Base-by-base conservation (phyloP, 1,140 invertebrate genomes). In the Wasmannia auropunctata region DNA sequence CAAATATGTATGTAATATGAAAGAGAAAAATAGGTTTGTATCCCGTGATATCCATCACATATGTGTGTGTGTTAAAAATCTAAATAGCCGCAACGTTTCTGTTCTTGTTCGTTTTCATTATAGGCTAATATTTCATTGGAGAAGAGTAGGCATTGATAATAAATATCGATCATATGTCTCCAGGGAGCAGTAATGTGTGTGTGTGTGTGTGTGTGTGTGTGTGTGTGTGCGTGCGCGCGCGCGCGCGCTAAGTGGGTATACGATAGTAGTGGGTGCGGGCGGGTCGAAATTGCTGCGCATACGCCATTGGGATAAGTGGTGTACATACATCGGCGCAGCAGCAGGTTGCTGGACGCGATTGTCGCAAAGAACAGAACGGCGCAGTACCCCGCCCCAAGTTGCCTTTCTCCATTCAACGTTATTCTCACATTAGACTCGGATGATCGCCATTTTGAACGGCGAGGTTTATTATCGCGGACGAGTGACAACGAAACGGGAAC, bases 391-490 rank as follows among this genome's bases (percentile, higher is more conserved):
- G 76, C 28, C 31, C 22, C 77, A 40, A 63, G n/a, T 37, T 16
- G 77, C 51, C 67, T 74, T 70, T 31, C 51, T 81, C 19, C 34
- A 6, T 43, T 58, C 60, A 19, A 22, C 31, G 25, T 16, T 49
- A 80, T 37, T 51, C 28, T 67, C 37, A 43, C 14, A 40, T 74
- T 58, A 43, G 49, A 3, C 31, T 25, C 37, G 51, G 43, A 10
- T 65, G 65, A 58, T 10, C 51, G 67, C 79, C 79, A 83, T 83
- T 83, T 83, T 72, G 79, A n/a, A 56, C 76, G 49, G 25, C 19
- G 2, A 65, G 31, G 31, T 54, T 83, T 22, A 37, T 80, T 80
- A 40, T 58, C 79, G 67, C 25, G 67, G 65, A 46, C 3, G 28
- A 40, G 56, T 22, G 69, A n/a, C n/a, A n/a, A 72, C 43, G 3